Base-by-base conservation (phyloP, 2,888 invertebrate species). In the Thereva nobilitata region DNA sequence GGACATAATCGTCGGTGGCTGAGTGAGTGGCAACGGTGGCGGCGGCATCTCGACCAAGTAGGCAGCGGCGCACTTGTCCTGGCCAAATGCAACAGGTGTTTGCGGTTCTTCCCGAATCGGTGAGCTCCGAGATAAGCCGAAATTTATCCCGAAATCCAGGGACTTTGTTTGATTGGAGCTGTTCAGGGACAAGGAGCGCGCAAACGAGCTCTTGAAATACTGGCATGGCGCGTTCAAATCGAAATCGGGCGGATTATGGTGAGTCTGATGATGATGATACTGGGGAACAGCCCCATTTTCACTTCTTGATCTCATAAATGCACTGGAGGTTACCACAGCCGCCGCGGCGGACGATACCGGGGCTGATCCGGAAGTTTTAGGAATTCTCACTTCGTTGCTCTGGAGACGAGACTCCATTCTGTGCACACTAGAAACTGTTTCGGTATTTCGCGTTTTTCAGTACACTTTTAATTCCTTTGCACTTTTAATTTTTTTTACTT, bases 121-220 rank as follows among this genome's bases (percentile, higher is more conserved):
- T 37, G 64, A 59, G 9, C 42, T 55, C 2, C 63, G 67, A n/a
- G 70, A n/a, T 47, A 70, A 52, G 1, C 66, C 66, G 42, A 69
- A 71, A 67, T 70, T 73, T 35, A 76, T 70, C 42, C 77, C 78
- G 72, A 77, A 80, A 74, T 82, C 78, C 71, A 83, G 73, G 9
- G 83, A 82, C 72, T 81, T 82, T 49, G 78, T 74, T 63, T 80
- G 72, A 69, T 72, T 79, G 35, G 47, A 67, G 42, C 75, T 76
- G 66, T 74, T 82, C 64, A 78, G 78, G 67, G 83, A 82, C 73
- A 85, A 79, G 49, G 84, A 83, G 66, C 83, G 82, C 53, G 85
- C 85, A 75, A 83, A 85, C 68, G 82, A 81, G 75, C 85, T 85
- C 76, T 85, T 84, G 74, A 84, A 85, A 72, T 80, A 82, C 69